These are phyloP conservation scores for Temnothorax longispinosus DNA, from an alignment of 1,140 invertebrate genomes.

Conservation along the genomic window DNA sequence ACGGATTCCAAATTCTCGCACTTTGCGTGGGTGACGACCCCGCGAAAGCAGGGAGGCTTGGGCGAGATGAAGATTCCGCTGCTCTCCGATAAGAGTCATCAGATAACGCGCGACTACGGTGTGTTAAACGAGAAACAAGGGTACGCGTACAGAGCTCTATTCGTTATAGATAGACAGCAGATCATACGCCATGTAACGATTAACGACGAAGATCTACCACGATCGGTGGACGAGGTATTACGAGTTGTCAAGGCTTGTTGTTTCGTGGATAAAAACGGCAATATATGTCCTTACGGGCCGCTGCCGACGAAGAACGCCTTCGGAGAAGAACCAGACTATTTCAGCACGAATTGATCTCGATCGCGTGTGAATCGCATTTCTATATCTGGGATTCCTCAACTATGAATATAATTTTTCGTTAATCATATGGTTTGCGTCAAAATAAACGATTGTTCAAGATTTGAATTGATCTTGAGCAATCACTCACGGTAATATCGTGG, in stretches of 20 bases:
- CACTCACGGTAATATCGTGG: neutral
- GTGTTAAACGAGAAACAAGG: slow-evolving; percentile 96
- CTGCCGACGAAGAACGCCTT: slow-evolving; percentile 89
- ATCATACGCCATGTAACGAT: slow-evolving; percentile 97
- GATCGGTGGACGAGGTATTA: slow-evolving; percentile 94
- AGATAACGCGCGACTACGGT: slow-evolving; percentile 94
- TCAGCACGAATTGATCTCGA: slow-evolving; percentile 23
- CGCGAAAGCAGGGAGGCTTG: slow-evolving; percentile 96
- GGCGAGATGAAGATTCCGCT: slow-evolving; percentile 97
- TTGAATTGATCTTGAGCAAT: neutral
- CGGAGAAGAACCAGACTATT: slow-evolving; percentile 25
- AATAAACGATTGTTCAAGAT: neutral
- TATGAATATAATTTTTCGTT: neutral
- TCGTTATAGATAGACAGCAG: slow-evolving; percentile 96
- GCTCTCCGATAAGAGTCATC: slow-evolving; percentile 94
- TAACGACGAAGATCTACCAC: slow-evolving; percentile 95
- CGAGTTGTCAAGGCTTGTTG: slow-evolving; percentile 97
- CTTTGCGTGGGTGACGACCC: slow-evolving; percentile 96
- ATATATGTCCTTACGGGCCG: slow-evolving; percentile 97
- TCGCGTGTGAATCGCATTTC: neutral
- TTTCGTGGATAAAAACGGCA: slow-evolving; percentile 95
- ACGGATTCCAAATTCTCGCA: slow-evolving; percentile 95
- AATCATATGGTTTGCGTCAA: neutral
- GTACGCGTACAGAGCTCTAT: slow-evolving; percentile 96
- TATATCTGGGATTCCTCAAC: neutral